Conservation (phyloP, 2,113 vertebrate genomes). For the Tricholaema leucomelas region DNA sequence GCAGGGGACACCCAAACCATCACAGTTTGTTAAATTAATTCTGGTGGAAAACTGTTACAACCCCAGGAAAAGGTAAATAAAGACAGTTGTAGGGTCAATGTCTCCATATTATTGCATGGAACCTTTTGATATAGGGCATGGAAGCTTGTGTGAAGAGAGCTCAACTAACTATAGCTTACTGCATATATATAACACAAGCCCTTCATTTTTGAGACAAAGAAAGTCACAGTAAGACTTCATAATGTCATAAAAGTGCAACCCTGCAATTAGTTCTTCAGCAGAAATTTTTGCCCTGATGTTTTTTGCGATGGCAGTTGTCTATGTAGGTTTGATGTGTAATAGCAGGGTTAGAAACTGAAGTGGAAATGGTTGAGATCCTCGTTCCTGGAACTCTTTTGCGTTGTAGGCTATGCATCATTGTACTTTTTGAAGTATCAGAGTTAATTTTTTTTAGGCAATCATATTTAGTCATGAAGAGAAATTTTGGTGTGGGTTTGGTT, state of each 20-base stretch:
- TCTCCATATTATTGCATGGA: neutral
- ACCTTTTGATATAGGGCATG: neutral
- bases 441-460: neutral
- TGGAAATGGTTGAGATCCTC: neutral
- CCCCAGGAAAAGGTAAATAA: neutral
- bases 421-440: neutral
- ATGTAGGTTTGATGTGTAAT: neutral
- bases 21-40: neutral
- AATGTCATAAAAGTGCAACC: neutral
- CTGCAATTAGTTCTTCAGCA: neutral
- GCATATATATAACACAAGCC: neutral
- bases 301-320: neutral
- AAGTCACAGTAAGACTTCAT: neutral
- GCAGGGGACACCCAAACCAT: too few species aligned
- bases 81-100: neutral
- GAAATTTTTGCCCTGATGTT: neutral
- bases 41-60: neutral
- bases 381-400: neutral
- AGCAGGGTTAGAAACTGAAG: neutral
- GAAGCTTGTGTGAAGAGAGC: neutral
- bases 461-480: neutral
- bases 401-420: neutral
- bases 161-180: neutral
- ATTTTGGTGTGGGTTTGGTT: neutral
- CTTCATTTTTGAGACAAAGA: neutral